A percentile compares a stretch with the other conserved stretches of the same genome.
These are phyloP conservation scores for Poecilus cupreus DNA, from an alignment of 2,888 invertebrate genomes.

Conservation along the genomic window DNA sequence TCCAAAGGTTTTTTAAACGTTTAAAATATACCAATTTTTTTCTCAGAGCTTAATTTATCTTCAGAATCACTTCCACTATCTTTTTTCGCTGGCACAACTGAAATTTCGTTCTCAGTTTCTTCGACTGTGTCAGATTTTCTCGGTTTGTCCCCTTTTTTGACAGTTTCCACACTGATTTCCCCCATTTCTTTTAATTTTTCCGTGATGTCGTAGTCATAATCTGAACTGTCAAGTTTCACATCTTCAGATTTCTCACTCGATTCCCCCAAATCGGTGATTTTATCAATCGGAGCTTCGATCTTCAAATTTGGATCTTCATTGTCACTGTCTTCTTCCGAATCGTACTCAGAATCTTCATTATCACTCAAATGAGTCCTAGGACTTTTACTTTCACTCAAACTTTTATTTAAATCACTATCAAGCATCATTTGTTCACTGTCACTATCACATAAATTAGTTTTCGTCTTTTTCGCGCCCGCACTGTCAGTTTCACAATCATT, in stretches of 20 bases:
- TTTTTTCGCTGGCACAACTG: conserved; percentile 78
- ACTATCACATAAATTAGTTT: neutral
- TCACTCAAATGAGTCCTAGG: conserved; percentile 9
- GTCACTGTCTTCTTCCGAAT: conserved; percentile 65
- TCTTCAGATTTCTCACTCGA: conserved; percentile 61
- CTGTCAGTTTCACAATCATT: conserved; percentile 1
- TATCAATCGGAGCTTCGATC: conserved; percentile 64
- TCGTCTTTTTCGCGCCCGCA: neutral
- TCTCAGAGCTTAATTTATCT: conserved; percentile 66
- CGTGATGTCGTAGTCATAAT: conserved; percentile 77
- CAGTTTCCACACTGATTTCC: conserved; percentile 72
- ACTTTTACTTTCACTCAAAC: neutral
- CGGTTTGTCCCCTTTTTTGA: conserved; percentile 71
- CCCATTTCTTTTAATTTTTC: conserved; percentile 79
- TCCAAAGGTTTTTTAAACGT: neutral
- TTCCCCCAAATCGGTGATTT: conserved; percentile 52
- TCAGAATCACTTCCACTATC: conserved; percentile 68
- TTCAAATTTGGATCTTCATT: conserved; percentile 70
- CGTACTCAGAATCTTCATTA: conserved; percentile 55
- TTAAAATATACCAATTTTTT: conserved; percentile 64
- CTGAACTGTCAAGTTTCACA: conserved; percentile 66
- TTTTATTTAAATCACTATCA: neutral
- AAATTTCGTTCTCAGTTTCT: conserved; percentile 86
- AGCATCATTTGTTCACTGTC: conserved; percentile 16
- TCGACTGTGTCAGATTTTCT: conserved; percentile 67